Evolutionary conservation across 2,888 invertebrate species (phyloP).

Genomic region (Caenorhabditis sinica): DNA sequence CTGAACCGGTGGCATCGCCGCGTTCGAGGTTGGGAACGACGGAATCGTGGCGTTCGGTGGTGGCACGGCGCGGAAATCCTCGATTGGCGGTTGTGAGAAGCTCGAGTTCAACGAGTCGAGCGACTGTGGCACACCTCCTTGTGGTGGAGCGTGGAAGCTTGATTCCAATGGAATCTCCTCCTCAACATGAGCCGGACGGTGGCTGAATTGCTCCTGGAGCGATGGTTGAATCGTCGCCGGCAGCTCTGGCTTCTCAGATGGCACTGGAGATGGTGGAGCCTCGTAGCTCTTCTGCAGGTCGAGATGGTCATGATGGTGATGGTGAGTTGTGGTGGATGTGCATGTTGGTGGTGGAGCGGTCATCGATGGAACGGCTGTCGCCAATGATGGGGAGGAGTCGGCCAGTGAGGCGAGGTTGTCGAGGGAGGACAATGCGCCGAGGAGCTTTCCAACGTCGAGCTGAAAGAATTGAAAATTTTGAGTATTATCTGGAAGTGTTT

Average conservation of each 20-base stretch:
- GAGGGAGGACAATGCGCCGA: conserved; percentile 40
- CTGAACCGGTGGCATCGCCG: conserved; percentile 62
- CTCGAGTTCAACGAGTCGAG: conserved; percentile 41
- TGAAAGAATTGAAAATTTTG: conserved; percentile 27
- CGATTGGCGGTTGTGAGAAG: conserved; percentile 52
- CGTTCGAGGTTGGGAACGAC: conserved; percentile 72
- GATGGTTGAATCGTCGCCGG: conserved; percentile 80
- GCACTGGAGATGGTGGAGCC: conserved; percentile 70
- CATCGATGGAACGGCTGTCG: conserved; percentile 2
- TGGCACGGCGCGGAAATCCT: conserved; percentile 46
- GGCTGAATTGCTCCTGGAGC: conserved; percentile 73
- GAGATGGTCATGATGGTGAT: conserved; percentile 26
- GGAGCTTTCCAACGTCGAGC: conserved; percentile 52
- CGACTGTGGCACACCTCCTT: not conserved
- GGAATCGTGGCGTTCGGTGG: conserved; percentile 71
- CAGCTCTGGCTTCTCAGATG: conserved; percentile 68
- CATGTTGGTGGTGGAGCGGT: conserved; percentile 7
- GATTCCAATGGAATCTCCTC: conserved; percentile 66
- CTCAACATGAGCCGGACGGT: conserved; percentile 57
- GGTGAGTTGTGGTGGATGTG: not conserved
- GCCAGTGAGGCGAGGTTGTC: conserved; percentile 36
- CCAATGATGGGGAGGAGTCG: not conserved
- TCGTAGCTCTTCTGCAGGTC: conserved; percentile 46
- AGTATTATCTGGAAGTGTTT: no score
- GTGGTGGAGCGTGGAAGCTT: conserved; percentile 17